A percentile compares a stretch with the other conserved stretches of the same genome.
Evolutionary conservation across 2,888 invertebrate genomes (phyloP).

Genomic region (Morinoia aosen): DNA sequence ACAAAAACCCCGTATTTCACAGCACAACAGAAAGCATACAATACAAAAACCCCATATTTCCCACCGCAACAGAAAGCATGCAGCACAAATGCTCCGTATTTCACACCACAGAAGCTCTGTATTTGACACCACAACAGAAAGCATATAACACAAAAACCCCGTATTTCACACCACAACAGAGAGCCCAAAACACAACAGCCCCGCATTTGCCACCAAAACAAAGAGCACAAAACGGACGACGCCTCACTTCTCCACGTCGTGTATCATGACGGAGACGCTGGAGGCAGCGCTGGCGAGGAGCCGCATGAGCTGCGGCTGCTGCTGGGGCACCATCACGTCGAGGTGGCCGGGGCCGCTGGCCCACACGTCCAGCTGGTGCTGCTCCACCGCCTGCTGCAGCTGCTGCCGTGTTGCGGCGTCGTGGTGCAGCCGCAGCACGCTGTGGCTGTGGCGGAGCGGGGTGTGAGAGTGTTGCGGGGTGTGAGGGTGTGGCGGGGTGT

Average conservation of each 20-base stretch:
- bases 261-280: not conserved
- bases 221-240: too few species aligned
- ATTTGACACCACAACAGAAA: too few species aligned
- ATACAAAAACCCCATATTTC: too few species aligned
- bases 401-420: not conserved
- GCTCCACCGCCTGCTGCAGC: not conserved
- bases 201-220: too few species aligned
- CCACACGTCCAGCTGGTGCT: conserved; percentile 23
- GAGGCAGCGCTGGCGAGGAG: not conserved
- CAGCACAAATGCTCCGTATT: too few species aligned
- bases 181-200: too few species aligned
- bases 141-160: too few species aligned
- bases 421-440: not conserved
- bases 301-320: not conserved
- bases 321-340: conserved; percentile 39
- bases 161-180: too few species aligned
- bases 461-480: not conserved
- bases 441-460: not conserved
- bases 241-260: conserved; percentile 20
- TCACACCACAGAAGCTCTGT: too few species aligned
- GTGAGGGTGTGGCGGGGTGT: not conserved
- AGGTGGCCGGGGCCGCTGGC: not conserved
- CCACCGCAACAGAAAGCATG: too few species aligned
- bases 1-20: too few species aligned
- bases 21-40: too few species aligned